Conservation (phyloP, 1,140 invertebrate genomes). For the Antheraea pernyi region DNA sequence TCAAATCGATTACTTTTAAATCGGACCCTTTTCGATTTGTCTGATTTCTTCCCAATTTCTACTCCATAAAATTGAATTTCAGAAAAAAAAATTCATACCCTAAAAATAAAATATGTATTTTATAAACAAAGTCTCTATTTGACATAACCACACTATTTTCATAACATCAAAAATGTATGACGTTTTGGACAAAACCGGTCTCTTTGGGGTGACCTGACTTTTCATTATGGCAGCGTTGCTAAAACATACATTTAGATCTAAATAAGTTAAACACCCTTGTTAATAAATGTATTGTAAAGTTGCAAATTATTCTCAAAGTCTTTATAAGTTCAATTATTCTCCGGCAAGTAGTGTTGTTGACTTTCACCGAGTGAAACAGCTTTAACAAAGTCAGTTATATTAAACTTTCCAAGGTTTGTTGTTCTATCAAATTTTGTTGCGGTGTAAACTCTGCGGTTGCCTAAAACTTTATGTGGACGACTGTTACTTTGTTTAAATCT, state of each 20-base stretch:
- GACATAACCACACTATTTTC: no score
- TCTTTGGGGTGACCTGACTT: no score
- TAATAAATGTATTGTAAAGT: background rate
- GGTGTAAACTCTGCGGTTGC: background rate
- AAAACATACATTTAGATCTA: background rate
- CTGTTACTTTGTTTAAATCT: background rate
- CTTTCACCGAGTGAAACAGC: background rate
- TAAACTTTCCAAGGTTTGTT: background rate
- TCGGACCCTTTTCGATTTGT: no score
- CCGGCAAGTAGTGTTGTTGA: background rate
- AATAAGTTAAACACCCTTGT: background rate
- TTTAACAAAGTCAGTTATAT: slow-evolving; percentile 1
- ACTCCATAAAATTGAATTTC: no score
- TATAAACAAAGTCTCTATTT: no score
- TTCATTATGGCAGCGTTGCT: background rate
- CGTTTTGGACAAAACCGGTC: no score
- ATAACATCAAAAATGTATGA: no score
- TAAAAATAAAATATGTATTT: no score
- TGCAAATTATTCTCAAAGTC: background rate
- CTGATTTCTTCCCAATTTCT: no score
- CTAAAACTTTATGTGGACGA: background rate
- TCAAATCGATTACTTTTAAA: no score
- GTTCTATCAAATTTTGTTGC: background rate
- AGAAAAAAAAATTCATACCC: no score
- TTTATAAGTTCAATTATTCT: background rate